Percentiles rank a stretch among this genome's conserved stretches.
Evolutionary conservation across 2,113 vertebrate genomes (phyloP).

Genomic region (Cyanocitta stelleri): DNA sequence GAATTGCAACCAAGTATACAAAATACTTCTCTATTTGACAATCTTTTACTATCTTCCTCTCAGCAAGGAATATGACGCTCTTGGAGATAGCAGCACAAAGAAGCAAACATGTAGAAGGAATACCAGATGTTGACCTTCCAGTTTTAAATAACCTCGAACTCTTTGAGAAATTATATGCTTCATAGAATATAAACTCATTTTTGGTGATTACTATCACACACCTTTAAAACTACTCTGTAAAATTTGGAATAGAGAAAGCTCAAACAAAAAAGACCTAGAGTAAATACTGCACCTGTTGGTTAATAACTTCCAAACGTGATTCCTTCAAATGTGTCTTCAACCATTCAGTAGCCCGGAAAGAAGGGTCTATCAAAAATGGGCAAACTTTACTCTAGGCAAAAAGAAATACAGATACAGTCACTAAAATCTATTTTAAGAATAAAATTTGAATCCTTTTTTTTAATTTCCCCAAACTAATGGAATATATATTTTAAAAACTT

Average conservation of each 20-base stretch:
- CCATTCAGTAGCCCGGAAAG: constrained; percentile 93
- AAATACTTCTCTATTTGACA: neutral
- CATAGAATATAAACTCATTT: neutral
- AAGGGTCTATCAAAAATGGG: constrained; percentile 94
- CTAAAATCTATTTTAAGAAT: neutral
- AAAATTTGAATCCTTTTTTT: neutral
- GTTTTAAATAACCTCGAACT: neutral
- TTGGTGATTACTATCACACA: neutral
- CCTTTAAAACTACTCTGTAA: neutral
- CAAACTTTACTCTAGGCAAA: constrained; percentile 82
- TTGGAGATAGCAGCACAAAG: neutral
- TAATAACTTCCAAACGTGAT: constrained; percentile 88
- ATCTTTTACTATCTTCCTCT: neutral
- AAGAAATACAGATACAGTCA: neutral
- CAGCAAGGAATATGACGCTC: neutral
- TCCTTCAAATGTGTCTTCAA: constrained; percentile 87
- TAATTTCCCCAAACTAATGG: neutral
- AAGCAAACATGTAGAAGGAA: neutral
- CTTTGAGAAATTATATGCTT: neutral
- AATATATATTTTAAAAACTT: neutral
- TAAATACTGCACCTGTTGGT: constrained; percentile 83
- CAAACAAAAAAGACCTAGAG: neutral
- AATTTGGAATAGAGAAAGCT: neutral
- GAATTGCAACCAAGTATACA: neutral
- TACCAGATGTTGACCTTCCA: neutral